phyloP scores from a whole-genome alignment of 2,888 invertebrate species.

The Eupithecia tripunctaria region DNA sequence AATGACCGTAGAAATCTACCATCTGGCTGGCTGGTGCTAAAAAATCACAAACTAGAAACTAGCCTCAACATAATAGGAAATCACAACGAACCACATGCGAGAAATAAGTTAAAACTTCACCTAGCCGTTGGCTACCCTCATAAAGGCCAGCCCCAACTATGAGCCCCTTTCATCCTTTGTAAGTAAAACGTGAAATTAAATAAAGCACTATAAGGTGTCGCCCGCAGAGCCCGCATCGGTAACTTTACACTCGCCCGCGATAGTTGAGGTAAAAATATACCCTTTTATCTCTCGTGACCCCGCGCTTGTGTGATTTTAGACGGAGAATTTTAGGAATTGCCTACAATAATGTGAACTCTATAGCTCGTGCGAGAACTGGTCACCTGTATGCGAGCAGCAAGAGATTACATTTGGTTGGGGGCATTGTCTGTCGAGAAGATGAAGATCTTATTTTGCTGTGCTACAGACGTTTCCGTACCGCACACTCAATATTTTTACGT shows the following conservation, averaged over 20 bases:
- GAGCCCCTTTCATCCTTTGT: slow-evolving; percentile 37
- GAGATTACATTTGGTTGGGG: not conserved
- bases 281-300: slow-evolving; percentile 41
- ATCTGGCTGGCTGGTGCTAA: not conserved
- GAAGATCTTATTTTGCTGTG: no score
- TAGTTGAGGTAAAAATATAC: slow-evolving; percentile 54
- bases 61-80: not conserved
- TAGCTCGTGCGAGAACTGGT: not conserved
- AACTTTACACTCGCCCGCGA: slow-evolving; percentile 33
- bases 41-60: not conserved
- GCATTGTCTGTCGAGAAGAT: no score
- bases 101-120: slow-evolving; percentile 23
- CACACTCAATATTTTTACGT: no score
- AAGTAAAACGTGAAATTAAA: slow-evolving; percentile 72
- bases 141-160: slow-evolving; percentile 29
- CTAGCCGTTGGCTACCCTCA: slow-evolving; percentile 26
- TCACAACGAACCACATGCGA: not conserved
- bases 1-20: not conserved
- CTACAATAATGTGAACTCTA: not conserved
- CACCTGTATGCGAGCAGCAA: not conserved
- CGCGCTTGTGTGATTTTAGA: not conserved
- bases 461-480: no score
- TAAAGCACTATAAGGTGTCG: slow-evolving; percentile 79
- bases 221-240: slow-evolving; percentile 58
- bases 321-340: not conserved